phyloP scores from a whole-genome alignment of 1,140 invertebrate genomes.

The Euglossa dilemma region DNA sequence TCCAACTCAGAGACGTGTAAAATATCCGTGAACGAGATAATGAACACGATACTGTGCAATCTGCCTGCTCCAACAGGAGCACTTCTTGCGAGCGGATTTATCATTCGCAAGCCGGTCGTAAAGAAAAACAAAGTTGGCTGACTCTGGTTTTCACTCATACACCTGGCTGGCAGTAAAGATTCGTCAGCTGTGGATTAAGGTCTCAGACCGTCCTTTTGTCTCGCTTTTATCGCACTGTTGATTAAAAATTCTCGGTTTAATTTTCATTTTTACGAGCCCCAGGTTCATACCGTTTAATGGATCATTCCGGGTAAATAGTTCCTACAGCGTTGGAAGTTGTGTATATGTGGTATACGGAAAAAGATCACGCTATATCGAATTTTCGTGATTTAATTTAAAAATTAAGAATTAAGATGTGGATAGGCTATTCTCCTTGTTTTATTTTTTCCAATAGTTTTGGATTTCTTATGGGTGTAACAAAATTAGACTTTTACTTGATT shows the following conservation, averaged over 20 bases:
- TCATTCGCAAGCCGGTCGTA: conserved; percentile 38
- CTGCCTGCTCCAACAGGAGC: conserved; percentile 26
- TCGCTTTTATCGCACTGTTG: background rate
- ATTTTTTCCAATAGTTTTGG: too few species aligned
- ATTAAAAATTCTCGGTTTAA: conserved; percentile 24
- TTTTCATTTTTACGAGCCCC: background rate
- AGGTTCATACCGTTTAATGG: background rate
- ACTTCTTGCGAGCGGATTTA: conserved; percentile 49
- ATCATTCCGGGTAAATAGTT: background rate
- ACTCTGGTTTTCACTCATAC: conserved; percentile 14
- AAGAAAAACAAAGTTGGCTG: conserved; percentile 23
- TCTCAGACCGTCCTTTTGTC: too few species aligned
- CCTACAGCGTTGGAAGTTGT: background rate
- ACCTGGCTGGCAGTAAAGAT: conserved; percentile 12
- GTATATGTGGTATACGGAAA: too few species aligned
- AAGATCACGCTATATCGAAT: too few species aligned
- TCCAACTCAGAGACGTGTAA: conserved; percentile 28
- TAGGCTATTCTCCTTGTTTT: too few species aligned
- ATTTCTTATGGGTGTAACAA: too few species aligned
- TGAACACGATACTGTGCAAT: conserved; percentile 52
- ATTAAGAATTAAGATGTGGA: too few species aligned
- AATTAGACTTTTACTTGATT: too few species aligned
- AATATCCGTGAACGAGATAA: conserved; percentile 39
- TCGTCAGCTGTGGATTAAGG: background rate
- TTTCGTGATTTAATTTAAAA: too few species aligned